These are phyloP conservation scores for Cryptoblepharus egeriae DNA, from an alignment of 2,797 vertebrate genomes.

Conservation along the genomic window DNA sequence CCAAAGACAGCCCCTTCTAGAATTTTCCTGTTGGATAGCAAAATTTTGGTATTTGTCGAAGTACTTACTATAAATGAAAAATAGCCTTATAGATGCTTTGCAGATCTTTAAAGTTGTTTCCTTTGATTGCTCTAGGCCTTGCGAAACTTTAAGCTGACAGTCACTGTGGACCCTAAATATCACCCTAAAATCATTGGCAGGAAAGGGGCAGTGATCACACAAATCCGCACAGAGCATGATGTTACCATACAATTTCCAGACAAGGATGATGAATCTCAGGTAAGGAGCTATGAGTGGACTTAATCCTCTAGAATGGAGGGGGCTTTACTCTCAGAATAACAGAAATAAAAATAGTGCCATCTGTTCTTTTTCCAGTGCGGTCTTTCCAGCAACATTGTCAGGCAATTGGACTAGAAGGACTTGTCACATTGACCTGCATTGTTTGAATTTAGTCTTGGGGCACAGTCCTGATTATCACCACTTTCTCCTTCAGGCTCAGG, in stretches of 20 bases:
- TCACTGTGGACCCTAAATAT: conserved; percentile 97
- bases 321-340: neutral
- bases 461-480: neutral
- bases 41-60: neutral
- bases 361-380: neutral
- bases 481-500: conserved; percentile 77
- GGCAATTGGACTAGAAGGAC: neutral
- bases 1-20: too few relatives aligned
- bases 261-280: conserved; percentile 96
- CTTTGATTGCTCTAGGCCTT: conserved; percentile 81
- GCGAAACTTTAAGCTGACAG: conserved; percentile 94
- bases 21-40: neutral
- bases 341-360: neutral
- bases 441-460: neutral
- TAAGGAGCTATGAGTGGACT: conserved; percentile 40
- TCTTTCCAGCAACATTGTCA: neutral
- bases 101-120: neutral
- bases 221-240: conserved; percentile 93
- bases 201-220: conserved; percentile 97
- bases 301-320: neutral
- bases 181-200: conserved; percentile 98
- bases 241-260: conserved; percentile 99
- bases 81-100: neutral
- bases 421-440: neutral
- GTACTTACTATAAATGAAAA: neutral